phyloP scores from a whole-genome alignment of 2,797 vertebrate species.

The Chelonia mydas region DNA sequence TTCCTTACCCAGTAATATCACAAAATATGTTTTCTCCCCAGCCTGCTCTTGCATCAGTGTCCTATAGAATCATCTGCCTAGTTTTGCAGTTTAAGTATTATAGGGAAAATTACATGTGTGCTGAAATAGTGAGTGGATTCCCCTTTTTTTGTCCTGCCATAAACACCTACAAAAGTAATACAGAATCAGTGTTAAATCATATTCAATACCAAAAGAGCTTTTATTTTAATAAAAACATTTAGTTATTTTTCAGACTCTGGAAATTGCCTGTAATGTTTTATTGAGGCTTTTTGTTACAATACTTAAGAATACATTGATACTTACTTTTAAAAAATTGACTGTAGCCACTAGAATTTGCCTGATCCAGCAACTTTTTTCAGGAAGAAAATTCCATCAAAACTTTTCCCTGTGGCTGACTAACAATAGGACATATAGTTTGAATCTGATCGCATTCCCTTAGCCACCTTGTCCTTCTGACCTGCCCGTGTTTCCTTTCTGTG shows the following conservation, averaged over 20 bases:
- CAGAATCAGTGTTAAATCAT: background rate
- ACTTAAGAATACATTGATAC: background rate
- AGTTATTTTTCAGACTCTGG: background rate
- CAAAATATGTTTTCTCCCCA: background rate
- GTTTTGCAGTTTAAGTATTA: background rate
- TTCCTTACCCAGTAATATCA: background rate
- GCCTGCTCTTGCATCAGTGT: background rate
- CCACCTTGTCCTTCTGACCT: background rate
- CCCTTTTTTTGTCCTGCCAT: background rate
- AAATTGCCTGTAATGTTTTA: background rate
- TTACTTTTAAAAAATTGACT: background rate
- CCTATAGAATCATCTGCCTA: background rate
- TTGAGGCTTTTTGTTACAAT: background rate
- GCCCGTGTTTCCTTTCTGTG: constrained; percentile 9
- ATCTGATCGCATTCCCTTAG: background rate
- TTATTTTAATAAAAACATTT: background rate
- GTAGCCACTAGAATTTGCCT: background rate
- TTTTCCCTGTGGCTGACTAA: background rate
- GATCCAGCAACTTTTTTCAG: fast-evolving
- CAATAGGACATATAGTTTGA: background rate
- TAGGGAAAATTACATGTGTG: background rate
- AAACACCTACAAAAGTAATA: background rate
- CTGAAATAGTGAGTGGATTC: background rate
- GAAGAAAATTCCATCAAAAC: background rate
- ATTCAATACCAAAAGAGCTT: fast-evolving